A percentile compares a stretch with the other conserved stretches of the same genome.
Conservation (phyloP, 2,797 vertebrate genomes). For the Periparus ater region DNA sequence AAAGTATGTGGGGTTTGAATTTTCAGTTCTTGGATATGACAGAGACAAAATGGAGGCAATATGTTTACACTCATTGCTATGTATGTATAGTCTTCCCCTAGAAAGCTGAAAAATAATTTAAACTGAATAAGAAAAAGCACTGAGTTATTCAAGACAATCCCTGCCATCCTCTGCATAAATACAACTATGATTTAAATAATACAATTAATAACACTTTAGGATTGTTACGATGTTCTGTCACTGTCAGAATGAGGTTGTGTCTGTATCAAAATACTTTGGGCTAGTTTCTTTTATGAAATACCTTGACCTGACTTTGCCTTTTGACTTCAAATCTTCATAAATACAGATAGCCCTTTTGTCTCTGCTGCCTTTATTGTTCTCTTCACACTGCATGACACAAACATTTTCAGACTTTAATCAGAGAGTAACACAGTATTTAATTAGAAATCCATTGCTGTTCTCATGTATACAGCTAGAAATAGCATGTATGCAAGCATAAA, state of each 20-base stretch:
- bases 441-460: background rate
- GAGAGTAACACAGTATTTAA: background rate
- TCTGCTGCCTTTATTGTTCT: background rate
- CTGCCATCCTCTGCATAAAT: background rate
- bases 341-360: background rate
- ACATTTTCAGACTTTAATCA: background rate
- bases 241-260: background rate
- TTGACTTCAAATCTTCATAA: background rate
- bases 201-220: background rate
- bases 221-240: background rate
- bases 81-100: background rate
- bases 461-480: background rate
- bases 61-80: rapidly evolving
- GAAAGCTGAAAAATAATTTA: background rate
- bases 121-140: background rate
- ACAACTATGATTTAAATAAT: background rate
- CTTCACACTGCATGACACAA: background rate
- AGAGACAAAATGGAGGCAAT: background rate
- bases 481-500: rapidly evolving
- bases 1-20: background rate
- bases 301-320: background rate
- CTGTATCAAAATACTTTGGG: background rate
- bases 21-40: background rate
- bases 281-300: background rate
- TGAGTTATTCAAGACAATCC: background rate